Conservation (phyloP, 37 sponge, comb jelly and placozoan genomes). For the Haliclona indistincta region DNA sequence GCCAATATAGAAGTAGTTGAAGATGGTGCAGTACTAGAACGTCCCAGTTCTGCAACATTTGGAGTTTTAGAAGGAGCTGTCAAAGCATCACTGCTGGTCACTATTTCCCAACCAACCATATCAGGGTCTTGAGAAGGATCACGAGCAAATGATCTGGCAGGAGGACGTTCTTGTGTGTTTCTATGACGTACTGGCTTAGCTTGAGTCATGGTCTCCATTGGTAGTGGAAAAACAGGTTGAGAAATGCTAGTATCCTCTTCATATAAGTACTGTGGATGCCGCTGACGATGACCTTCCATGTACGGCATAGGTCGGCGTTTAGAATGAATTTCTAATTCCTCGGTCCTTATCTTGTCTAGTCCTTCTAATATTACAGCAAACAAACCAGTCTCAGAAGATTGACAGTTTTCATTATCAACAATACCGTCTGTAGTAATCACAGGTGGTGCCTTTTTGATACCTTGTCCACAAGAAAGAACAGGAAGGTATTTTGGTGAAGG, state of each 20-base stretch:
- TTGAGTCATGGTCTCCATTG: no score
- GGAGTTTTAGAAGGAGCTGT: not conserved
- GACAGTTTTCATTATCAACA: not conserved
- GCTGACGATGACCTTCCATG: slow-evolving; percentile 19
- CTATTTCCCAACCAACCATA: not conserved
- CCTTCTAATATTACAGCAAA: slow-evolving; percentile 47
- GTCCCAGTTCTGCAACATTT: not conserved
- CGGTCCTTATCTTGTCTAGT: not conserved
- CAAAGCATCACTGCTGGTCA: not conserved
- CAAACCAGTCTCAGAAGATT: slow-evolving; percentile 16
- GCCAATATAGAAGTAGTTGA: not conserved
- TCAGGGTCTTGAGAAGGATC: not conserved
- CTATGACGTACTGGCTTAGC: no score
- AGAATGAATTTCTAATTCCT: slow-evolving; percentile 28
- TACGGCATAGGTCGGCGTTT: slow-evolving; percentile 15
- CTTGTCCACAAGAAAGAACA: slow-evolving; percentile 51
- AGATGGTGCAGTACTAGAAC: not conserved
- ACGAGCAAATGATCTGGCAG: not conserved
- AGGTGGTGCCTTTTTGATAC: slow-evolving; percentile 10
- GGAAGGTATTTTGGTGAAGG: slow-evolving; percentile 4
- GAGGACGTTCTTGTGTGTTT: not conserved
- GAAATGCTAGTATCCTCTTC: no score
- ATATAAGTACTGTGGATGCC: no score
- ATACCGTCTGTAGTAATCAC: not conserved
- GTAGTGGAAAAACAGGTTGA: no score